Evolutionary conservation across 2,888 invertebrate species (phyloP).

Genomic region (Apocheima hispidaria): DNA sequence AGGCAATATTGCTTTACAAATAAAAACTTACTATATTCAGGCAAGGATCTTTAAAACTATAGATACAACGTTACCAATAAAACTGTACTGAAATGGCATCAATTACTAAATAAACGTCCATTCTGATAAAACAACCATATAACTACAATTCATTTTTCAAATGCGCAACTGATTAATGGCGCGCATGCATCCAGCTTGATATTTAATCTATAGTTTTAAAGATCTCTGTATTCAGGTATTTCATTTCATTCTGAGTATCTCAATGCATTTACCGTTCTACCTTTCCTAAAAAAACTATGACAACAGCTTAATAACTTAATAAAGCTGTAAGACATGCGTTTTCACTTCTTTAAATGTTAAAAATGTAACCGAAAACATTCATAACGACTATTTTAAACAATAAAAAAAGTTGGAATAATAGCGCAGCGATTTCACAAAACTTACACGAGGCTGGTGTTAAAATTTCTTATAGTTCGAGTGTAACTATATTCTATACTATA

Average conservation of each 20-base stretch:
- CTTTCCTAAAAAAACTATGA: slow-evolving; percentile 58
- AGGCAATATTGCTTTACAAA: neutral
- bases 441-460: neutral
- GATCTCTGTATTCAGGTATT: slow-evolving; percentile 4
- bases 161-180: too few relatives aligned
- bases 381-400: slow-evolving; percentile 25
- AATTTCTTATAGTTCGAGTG: neutral
- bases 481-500: slow-evolving; percentile 15
- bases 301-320: slow-evolving; percentile 75
- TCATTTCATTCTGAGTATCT: slow-evolving; percentile 25
- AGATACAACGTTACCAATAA: too few relatives aligned
- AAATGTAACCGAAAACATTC: slow-evolving; percentile 38
- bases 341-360: slow-evolving; percentile 45
- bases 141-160: too few relatives aligned
- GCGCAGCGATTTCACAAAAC: slow-evolving; percentile 31
- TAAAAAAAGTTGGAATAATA: slow-evolving; percentile 50
- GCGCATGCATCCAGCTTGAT: too few relatives aligned
- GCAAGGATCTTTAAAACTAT: too few relatives aligned
- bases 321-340: slow-evolving; percentile 52
- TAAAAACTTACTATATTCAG: neutral
- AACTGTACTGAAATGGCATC: too few relatives aligned
- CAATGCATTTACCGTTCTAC: slow-evolving; percentile 50
- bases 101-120: too few relatives aligned
- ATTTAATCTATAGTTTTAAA: too few relatives aligned
- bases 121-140: too few relatives aligned